A percentile compares a stretch with the other conserved stretches of the same genome.
Conservation (phyloP, 2,888 invertebrate genomes). For the Nephrotoma guestfalica region DNA sequence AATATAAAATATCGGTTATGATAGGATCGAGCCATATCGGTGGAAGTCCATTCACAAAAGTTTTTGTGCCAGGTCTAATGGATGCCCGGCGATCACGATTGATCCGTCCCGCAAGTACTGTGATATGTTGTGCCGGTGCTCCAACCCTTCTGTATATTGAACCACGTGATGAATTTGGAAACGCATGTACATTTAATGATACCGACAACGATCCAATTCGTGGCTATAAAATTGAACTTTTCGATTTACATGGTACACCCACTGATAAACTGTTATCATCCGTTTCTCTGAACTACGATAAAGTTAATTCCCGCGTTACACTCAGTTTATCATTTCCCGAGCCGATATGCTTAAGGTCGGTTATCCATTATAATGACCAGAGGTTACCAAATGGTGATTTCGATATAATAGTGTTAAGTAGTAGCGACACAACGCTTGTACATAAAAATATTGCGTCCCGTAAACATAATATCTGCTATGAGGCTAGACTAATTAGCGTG, state of each 20-base stretch:
- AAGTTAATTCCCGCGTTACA: constrained; percentile 60
- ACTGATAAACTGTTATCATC: constrained; percentile 40
- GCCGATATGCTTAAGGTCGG: constrained; percentile 70
- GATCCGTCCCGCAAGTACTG: constrained; percentile 67
- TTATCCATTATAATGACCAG: constrained; percentile 57
- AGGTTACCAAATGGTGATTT: constrained; percentile 80
- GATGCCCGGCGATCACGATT: constrained; percentile 74
- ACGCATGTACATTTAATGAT: constrained; percentile 52
- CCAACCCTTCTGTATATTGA: constrained; percentile 69
- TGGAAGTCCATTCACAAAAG: constrained; percentile 74
- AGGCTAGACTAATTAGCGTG: constrained; percentile 57
- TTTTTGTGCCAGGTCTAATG: constrained; percentile 69
- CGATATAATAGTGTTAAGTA: constrained; percentile 78
- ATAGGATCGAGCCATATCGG: constrained; percentile 67
- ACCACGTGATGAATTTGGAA: constrained; percentile 84
- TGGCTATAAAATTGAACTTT: constrained; percentile 47
- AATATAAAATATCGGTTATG: constrained; percentile 72
- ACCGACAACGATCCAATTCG: constrained; percentile 47
- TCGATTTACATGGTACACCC: constrained; percentile 41
- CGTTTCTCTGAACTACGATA: constrained; percentile 58
- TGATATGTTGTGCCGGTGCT: constrained; percentile 65
- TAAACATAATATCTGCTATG: constrained; percentile 75
- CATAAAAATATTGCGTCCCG: constrained; percentile 75
- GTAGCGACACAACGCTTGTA: constrained; percentile 73
- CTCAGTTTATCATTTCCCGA: constrained; percentile 62